These are phyloP conservation scores for Himalopsyche anomala DNA, from an alignment of 2,888 invertebrate species.

Conservation along the genomic window DNA sequence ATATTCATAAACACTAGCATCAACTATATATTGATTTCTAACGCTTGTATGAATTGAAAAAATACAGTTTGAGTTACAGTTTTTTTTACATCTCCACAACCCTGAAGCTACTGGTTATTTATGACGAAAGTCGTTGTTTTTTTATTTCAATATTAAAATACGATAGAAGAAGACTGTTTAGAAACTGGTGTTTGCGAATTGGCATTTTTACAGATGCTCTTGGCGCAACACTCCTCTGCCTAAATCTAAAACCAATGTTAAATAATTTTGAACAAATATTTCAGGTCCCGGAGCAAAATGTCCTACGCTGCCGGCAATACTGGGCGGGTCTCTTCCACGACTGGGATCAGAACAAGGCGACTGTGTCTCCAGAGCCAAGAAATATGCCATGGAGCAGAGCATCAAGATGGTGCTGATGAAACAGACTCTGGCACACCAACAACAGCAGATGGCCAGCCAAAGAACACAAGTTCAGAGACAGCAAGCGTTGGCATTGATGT, in stretches of 20 bases:
- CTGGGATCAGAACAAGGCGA: constrained; percentile 93
- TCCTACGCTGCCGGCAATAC: constrained; percentile 86
- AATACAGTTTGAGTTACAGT: too few relatives aligned
- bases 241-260: background rate
- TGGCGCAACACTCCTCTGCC: too few relatives aligned
- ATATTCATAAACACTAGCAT: too few relatives aligned
- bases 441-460: constrained; percentile 94
- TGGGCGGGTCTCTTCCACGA: constrained; percentile 93
- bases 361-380: constrained; percentile 95
- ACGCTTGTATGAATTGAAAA: too few relatives aligned
- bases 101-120: too few relatives aligned
- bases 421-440: constrained; percentile 99
- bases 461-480: constrained; percentile 92
- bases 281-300: constrained; percentile 94
- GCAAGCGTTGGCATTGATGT: constrained; percentile 93
- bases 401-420: constrained; percentile 99
- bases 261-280: background rate
- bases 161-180: too few relatives aligned
- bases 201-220: too few relatives aligned
- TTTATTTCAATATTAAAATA: too few relatives aligned
- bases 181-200: too few relatives aligned
- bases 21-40: background rate
- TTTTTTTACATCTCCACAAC: too few relatives aligned
- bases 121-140: too few relatives aligned
- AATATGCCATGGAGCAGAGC: constrained; percentile 99